phyloP scores from a whole-genome alignment of 2,113 vertebrate species.

The Ptyas mucosa region DNA sequence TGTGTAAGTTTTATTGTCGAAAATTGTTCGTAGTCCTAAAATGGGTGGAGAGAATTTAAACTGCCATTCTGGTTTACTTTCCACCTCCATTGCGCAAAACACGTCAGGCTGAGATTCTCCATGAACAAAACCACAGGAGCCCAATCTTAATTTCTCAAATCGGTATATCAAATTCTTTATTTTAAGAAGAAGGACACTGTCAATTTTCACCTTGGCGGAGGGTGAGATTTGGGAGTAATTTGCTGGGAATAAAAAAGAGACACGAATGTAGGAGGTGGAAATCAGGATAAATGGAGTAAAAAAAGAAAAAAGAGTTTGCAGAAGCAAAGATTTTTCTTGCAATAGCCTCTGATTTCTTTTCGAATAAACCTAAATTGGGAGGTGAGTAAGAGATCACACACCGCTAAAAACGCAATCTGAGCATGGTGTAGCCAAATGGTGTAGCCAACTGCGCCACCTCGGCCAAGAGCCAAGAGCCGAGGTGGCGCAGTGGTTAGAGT shows the following conservation, averaged over 20 bases:
- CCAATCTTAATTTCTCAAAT: not conserved
- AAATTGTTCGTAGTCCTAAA: not conserved
- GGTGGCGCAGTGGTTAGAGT: too few species aligned
- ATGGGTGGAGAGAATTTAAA: not conserved
- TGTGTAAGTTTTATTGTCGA: slow-evolving; percentile 38
- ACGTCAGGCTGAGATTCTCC: not conserved
- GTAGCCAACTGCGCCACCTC: too few species aligned
- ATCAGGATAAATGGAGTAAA: not conserved
- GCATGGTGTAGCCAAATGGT: not conserved
- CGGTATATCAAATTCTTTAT: not conserved
- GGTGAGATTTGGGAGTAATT: not conserved
- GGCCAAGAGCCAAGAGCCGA: too few species aligned
- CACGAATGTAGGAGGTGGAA: not conserved
- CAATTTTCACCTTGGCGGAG: not conserved
- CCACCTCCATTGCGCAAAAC: not conserved
- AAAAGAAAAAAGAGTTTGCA: slow-evolving; percentile 32
- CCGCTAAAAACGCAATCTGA: not conserved
- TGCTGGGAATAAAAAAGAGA: not conserved
- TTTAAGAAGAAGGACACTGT: not conserved
- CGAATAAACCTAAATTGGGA: not conserved
- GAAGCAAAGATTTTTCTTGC: slow-evolving; percentile 25
- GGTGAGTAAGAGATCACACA: slow-evolving; percentile 9
- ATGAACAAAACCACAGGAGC: not conserved
- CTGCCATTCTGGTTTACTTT: not conserved
- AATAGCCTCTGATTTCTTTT: not conserved